Percentiles rank a stretch among this genome's conserved stretches.
Conservation (phyloP, 2,113 vertebrate species). For the Tiliqua scincoides region DNA sequence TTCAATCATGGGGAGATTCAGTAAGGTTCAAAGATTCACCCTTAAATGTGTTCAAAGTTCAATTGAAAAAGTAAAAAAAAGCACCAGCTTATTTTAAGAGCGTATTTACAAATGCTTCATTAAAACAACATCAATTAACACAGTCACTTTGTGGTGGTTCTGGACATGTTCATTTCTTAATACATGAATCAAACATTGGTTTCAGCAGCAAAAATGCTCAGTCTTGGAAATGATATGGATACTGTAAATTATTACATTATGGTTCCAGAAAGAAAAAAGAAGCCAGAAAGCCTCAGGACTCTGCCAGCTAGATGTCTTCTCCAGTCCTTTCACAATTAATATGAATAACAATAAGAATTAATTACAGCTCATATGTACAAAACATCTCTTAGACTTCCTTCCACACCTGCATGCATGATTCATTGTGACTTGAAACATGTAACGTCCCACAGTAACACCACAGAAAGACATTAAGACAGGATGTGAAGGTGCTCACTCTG, state of each 20-base stretch:
- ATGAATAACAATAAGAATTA: slow-evolving; percentile 24
- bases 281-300: not conserved
- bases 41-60: not conserved
- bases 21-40: not conserved
- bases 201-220: not conserved
- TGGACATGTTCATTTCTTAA: not conserved
- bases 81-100: not conserved
- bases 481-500: not conserved
- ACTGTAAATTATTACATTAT: not conserved
- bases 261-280: not conserved
- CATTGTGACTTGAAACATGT: slow-evolving; percentile 3
- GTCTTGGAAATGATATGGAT: not conserved
- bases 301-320: not conserved
- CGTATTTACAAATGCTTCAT: not conserved
- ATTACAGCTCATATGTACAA: slow-evolving; percentile 14
- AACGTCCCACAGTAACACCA: not conserved
- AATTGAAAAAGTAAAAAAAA: not conserved
- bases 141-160: too few relatives aligned
- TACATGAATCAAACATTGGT: not conserved
- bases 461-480: not conserved
- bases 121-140: not conserved
- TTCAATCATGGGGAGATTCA: not conserved
- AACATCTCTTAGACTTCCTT: slow-evolving; percentile 3
- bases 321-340: slow-evolving; percentile 10
- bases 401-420: slow-evolving; percentile 14